Base-by-base conservation (phyloP, 2,888 invertebrate genomes). In the Leptinotarsa rubiginosa region DNA sequence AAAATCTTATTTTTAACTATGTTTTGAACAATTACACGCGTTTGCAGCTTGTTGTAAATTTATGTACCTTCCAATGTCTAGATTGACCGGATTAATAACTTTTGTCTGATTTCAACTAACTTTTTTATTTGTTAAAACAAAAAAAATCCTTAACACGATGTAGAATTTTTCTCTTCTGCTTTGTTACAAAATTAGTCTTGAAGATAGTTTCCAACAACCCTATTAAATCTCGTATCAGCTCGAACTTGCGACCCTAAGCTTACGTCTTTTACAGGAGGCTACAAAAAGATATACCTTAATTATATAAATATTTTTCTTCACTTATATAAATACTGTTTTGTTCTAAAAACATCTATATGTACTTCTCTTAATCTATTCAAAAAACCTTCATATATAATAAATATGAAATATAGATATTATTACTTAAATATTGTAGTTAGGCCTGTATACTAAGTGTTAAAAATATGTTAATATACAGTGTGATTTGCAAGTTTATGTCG, bases 371-470 rank as follows among this genome's bases (percentile, higher is more conserved):
- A 81, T 82, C 86, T 86, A 87, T 86, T 84, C 85, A 87, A 87
- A 87, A 87, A 87, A 86, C 86, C 86, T 77, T 76, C 76, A 84
- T 83, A 84, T 86, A 86, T 86, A 86, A 79, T 86, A 84, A 87
- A 86, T 87, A 88, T 86, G 86, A 87, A 87, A 87, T 87, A 87
- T 88, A 88, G 87, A 87, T 86, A 87, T 87, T 86, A 87, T 86
- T 87, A 87, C 86, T 87, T 87, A 86, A 86, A 85, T 86, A 86
- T 86, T 83, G 84, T 87, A 87, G 86, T 88, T 88, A 88, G 88
- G 88, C 88, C 88, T 88, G 88, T 88, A 88, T 88, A 88, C 88
- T 87, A 88, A 86, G 84, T 87, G 85, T 87, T 87, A 87, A 87
- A 87, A 88, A 88, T 88, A 87, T 87, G 87, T 87, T 87, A 88